Conservation (phyloP, 35 echinoderm and acorn worm genomes). For the Amphiura filiformis region DNA sequence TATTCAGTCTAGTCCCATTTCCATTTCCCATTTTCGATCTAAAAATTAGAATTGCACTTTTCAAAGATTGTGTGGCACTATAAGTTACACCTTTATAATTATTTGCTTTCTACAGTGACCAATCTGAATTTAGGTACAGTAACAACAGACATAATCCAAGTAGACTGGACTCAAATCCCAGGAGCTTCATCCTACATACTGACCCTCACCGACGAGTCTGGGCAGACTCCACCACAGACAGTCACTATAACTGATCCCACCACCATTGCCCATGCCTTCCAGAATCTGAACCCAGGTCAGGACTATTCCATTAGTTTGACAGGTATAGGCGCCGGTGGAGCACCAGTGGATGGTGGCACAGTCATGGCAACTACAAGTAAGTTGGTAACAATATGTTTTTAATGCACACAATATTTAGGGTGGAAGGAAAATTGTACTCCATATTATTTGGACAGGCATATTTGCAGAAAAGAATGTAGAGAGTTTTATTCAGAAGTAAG, state of each 20-base stretch:
- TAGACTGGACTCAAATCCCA: neutral
- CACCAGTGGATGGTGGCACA: neutral
- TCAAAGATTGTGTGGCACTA: no score
- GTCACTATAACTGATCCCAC: neutral
- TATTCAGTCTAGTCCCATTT: no score
- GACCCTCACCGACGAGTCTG: neutral
- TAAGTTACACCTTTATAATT: no score
- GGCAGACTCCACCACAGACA: neutral
- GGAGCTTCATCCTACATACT: neutral
- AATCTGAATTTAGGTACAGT: neutral
- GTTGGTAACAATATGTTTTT: no score
- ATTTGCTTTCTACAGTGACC: no score
- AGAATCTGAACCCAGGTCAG: neutral
- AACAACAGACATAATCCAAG: neutral
- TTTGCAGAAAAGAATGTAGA: no score
- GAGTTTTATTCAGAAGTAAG: no score
- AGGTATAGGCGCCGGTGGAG: neutral
- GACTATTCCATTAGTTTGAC: neutral
- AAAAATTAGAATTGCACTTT: no score
- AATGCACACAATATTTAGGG: no score
- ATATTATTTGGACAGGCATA: no score
- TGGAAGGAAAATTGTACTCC: no score
- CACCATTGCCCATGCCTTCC: neutral
- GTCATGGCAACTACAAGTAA: neutral
- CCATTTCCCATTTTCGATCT: no score